Percentiles rank a stretch among this genome's conserved stretches.
Evolutionary conservation across 1,140 invertebrate species (phyloP).

Genomic region (Anastrepha obliqua): DNA sequence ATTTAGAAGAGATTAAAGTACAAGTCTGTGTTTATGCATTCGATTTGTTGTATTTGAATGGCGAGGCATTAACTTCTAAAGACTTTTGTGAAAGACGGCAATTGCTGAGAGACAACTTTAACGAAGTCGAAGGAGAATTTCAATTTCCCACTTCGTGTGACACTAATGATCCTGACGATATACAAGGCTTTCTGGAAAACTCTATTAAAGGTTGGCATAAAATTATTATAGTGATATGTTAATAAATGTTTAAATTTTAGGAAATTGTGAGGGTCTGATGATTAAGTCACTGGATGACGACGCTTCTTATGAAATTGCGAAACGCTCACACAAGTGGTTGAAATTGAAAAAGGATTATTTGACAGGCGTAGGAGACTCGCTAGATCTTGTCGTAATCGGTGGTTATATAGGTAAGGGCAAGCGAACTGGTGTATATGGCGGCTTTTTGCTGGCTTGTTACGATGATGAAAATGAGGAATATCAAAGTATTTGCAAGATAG

Average conservation of each 20-base stretch:
- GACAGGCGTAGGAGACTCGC: conserved; percentile 94
- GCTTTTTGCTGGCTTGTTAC: conserved; percentile 97
- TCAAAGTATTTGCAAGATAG: conserved; percentile 90
- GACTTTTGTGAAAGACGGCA: conserved; percentile 86
- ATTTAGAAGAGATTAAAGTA: conserved; percentile 93
- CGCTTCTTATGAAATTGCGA: conserved; percentile 98
- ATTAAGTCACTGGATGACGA: conserved; percentile 96
- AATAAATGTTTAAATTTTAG: conserved; percentile 54
- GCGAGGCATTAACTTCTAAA: conserved; percentile 86
- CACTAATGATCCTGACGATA: conserved; percentile 91
- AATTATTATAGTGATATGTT: neutral
- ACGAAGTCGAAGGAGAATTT: conserved; percentile 88
- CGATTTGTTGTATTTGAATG: conserved; percentile 97
- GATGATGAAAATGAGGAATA: conserved; percentile 95
- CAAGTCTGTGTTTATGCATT: conserved; percentile 99
- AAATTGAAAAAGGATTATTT: conserved; percentile 99
- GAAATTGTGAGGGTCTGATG: conserved; percentile 99
- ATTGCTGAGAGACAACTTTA: conserved; percentile 85
- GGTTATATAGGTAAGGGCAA: conserved; percentile 96
- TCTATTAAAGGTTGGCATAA: conserved; percentile 85
- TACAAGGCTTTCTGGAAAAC: conserved; percentile 95
- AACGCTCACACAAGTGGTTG: conserved; percentile 97
- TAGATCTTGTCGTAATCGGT: conserved; percentile 97
- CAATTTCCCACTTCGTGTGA: conserved; percentile 90
- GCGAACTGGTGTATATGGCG: conserved; percentile 94